Percentiles rank a stretch among this genome's conserved stretches.
Evolutionary conservation across 2,888 invertebrate species (phyloP).

Genomic region (Cerastis rubricosa): DNA sequence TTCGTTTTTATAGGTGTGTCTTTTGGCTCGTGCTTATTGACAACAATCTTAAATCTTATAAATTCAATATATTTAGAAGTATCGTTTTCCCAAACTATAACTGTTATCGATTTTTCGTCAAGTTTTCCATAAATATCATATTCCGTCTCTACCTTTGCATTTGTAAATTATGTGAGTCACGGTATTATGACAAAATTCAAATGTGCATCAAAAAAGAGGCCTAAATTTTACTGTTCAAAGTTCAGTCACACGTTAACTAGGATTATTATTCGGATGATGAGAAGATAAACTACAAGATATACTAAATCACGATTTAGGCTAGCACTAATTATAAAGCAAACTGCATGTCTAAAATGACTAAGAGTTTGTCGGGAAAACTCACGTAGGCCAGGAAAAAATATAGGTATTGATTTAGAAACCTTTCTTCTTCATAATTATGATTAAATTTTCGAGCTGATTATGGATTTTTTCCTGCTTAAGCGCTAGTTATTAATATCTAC

Average conservation of each 20-base stretch:
- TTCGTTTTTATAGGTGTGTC: slow-evolving; percentile 3
- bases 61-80: slow-evolving; percentile 12
- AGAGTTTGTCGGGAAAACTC: slow-evolving; percentile 6
- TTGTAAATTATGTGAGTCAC: not conserved
- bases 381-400: not conserved
- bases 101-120: not conserved
- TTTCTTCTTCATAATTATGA: not conserved
- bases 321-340: slow-evolving; percentile 40
- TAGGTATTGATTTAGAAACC: not conserved
- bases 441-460: not conserved
- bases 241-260: slow-evolving; percentile 38
- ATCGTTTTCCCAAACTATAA: slow-evolving; percentile 3
- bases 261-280: slow-evolving; percentile 36
- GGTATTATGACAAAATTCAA: not conserved
- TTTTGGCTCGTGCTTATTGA: slow-evolving; percentile 19
- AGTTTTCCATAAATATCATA: slow-evolving; percentile 8
- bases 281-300: slow-evolving; percentile 50
- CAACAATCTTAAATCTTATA: not conserved
- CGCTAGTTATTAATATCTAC: not conserved
- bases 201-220: not conserved
- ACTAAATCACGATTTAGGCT: slow-evolving; percentile 47
- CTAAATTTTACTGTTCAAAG: slow-evolving; percentile 20
- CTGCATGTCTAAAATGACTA: slow-evolving; percentile 19
- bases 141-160: not conserved
- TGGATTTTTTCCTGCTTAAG: not conserved